phyloP scores from a whole-genome alignment of 2,113 vertebrate genomes.

The Monarcha castaneiventris region DNA sequence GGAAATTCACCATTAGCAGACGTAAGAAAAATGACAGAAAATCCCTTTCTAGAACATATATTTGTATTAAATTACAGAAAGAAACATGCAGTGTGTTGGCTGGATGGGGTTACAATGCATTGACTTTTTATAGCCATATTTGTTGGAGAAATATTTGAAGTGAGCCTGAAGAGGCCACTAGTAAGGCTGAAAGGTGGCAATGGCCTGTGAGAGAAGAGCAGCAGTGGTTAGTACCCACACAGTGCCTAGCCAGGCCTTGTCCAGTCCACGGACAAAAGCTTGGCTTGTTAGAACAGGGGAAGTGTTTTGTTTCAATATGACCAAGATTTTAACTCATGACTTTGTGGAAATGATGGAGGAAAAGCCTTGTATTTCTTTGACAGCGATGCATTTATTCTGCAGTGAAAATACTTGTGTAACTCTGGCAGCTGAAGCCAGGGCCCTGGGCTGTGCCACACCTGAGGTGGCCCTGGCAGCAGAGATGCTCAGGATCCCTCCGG shows the following conservation, averaged over 20 bases:
- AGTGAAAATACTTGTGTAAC: neutral
- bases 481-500: neutral
- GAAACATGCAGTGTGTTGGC: neutral
- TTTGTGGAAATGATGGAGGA: neutral
- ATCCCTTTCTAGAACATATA: neutral
- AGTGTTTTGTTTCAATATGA: neutral
- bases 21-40: neutral
- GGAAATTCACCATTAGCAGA: neutral
- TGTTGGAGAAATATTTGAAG: neutral
- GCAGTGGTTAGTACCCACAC: neutral
- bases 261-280: neutral
- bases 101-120: neutral
- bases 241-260: neutral
- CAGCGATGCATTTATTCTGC: neutral
- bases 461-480: neutral
- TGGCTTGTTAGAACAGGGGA: neutral
- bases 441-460: neutral
- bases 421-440: neutral
- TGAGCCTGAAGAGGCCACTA: neutral
- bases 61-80: neutral
- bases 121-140: neutral
- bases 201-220: neutral
- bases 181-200: neutral
- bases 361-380: neutral
- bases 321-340: neutral